Evolutionary conservation across 2,113 vertebrate genomes (phyloP).

Genomic region (Mobula hypostoma): DNA sequence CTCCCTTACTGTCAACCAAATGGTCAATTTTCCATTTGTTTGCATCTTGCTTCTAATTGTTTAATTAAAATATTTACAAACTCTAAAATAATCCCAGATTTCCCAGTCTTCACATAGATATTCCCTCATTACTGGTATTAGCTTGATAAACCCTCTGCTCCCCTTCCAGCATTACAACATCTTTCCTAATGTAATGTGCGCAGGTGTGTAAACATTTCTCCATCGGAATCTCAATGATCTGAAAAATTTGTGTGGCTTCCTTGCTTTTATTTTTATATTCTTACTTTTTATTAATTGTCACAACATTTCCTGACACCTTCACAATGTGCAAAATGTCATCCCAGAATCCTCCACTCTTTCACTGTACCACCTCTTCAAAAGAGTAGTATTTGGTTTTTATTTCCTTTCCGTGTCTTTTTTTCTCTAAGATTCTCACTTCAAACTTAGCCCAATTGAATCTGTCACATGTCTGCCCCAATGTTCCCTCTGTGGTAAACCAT

Average conservation of each 20-base stretch:
- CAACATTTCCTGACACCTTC: neutral
- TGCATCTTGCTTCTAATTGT: no score
- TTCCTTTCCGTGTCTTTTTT: neutral
- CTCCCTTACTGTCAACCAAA: no score
- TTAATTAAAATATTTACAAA: no score
- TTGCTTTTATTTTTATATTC: neutral
- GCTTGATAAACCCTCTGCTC: no score
- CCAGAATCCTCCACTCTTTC: neutral
- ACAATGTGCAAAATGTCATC: neutral
- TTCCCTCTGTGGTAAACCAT: no score
- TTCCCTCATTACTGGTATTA: no score
- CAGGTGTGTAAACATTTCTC: neutral
- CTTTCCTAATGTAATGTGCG: neutral
- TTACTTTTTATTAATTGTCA: neutral
- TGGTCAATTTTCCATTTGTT: no score
- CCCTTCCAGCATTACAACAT: no score
- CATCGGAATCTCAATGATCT: neutral
- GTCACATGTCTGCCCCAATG: neutral
- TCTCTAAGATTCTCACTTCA: neutral
- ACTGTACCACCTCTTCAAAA: neutral
- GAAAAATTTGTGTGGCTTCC: neutral
- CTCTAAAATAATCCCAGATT: no score
- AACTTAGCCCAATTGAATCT: neutral
- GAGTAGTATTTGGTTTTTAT: neutral
- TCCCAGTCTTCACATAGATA: no score